A percentile compares a stretch with the other conserved stretches of the same genome.
These are phyloP conservation scores for Gymnocypris eckloni DNA, from an alignment of 2,797 vertebrate species.

Conservation along the genomic window DNA sequence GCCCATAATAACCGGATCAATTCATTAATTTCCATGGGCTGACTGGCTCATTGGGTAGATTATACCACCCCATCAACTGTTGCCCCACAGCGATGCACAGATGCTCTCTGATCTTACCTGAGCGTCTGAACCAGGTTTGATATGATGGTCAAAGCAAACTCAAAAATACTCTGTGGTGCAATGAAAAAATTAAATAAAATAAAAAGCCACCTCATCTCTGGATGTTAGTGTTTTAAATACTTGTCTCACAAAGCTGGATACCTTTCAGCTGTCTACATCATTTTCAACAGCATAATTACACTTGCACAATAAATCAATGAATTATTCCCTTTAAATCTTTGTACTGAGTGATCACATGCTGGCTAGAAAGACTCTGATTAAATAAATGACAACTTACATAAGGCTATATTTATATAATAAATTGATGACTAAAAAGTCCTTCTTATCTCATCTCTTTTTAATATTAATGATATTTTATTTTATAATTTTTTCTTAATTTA, in stretches of 20 bases:
- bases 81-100: slow-evolving; percentile 11
- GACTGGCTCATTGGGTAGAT: slow-evolving; percentile 30
- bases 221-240: not conserved
- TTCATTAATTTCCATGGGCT: slow-evolving; percentile 13
- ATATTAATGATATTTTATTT: not conserved
- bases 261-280: not conserved
- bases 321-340: not conserved
- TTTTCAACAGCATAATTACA: not conserved
- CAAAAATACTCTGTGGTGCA: not conserved
- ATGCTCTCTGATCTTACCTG: slow-evolving; percentile 39
- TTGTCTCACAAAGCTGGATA: not conserved
- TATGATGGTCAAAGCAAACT: slow-evolving; percentile 24
- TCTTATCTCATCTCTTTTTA: not conserved
- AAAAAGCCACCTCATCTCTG: not conserved
- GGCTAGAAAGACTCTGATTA: not conserved
- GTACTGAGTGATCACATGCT: not conserved
- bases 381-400: not conserved
- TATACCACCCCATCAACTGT: slow-evolving; percentile 20
- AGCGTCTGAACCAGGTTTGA: slow-evolving; percentile 9
- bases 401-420: not conserved
- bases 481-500: not conserved
- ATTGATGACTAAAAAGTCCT: not conserved
- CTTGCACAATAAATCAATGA: not conserved
- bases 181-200: too few species aligned
- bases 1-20: slow-evolving; percentile 28